Conservation (phyloP, 2,888 invertebrate genomes). For the Machimus rusticus region DNA sequence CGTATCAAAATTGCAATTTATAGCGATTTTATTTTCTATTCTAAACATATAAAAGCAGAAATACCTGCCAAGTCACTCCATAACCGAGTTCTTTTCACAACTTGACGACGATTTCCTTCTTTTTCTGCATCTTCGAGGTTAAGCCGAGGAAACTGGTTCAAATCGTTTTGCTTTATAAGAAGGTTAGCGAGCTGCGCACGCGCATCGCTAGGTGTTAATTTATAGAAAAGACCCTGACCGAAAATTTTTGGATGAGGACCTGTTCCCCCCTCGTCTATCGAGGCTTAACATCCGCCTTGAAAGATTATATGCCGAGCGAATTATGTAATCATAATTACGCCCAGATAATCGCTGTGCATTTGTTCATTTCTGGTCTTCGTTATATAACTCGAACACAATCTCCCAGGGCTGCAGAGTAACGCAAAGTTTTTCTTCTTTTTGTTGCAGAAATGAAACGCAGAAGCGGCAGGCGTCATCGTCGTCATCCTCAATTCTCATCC, state of each 20-base stretch:
- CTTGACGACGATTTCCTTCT: background rate
- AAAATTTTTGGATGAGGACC: background rate
- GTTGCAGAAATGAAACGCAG: constrained; percentile 13
- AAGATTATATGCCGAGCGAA: background rate
- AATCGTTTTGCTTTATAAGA: background rate
- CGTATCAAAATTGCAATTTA: background rate
- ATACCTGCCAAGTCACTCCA: background rate
- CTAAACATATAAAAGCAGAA: no score
- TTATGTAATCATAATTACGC: constrained; percentile 20
- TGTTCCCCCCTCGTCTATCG: background rate
- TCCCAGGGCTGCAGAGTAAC: background rate
- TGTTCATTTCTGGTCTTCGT: background rate
- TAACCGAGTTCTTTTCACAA: background rate
- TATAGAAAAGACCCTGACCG: background rate
- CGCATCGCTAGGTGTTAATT: background rate
- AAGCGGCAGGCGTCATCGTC: background rate
- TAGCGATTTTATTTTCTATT: background rate
- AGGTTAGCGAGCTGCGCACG: background rate
- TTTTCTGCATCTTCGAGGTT: background rate
- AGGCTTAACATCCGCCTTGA: background rate
- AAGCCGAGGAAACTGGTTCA: background rate
- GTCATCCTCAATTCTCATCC: background rate
- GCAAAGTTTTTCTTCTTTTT: background rate
- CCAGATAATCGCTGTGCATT: constrained; percentile 1
- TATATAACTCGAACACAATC: background rate